Conservation (phyloP, 2,888 invertebrate genomes). For the Lepidonotus clava region DNA sequence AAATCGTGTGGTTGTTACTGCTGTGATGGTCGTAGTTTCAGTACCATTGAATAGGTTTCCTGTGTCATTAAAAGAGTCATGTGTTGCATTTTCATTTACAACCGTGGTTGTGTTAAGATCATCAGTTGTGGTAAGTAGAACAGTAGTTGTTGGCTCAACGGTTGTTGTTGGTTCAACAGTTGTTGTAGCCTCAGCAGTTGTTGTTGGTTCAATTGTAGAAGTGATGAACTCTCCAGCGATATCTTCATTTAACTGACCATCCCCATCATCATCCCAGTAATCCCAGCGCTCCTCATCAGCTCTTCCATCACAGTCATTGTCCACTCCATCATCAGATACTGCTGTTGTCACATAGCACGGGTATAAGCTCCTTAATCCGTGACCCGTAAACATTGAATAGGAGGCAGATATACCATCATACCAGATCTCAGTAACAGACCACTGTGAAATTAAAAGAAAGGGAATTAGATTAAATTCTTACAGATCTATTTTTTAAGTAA, state of each 20-base stretch:
- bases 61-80: too few relatives aligned
- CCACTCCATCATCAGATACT: conserved; percentile 12
- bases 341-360: too few relatives aligned
- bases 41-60: neutral
- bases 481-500: too few relatives aligned
- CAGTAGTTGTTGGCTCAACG: neutral
- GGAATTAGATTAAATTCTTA: too few relatives aligned
- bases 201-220: too few relatives aligned
- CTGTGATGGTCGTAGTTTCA: neutral
- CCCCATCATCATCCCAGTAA: neutral
- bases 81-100: too few relatives aligned
- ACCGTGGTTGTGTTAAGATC: neutral
- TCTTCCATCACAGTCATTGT: conserved; percentile 1
- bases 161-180: neutral
- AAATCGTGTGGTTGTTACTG: neutral
- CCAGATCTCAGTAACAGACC: too few relatives aligned
- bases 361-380: too few relatives aligned
- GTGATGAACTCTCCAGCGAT: neutral
- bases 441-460: too few relatives aligned
- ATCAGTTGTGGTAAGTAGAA: neutral
- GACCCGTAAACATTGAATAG: too few relatives aligned
- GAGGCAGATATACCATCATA: too few relatives aligned
- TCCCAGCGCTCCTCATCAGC: neutral
- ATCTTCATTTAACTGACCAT: neutral
- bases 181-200: neutral